Evolutionary conservation across 2,113 vertebrate genomes (phyloP), one percentile per base, ranked within the genome.

Genomic region (Fulica atra): DNA sequence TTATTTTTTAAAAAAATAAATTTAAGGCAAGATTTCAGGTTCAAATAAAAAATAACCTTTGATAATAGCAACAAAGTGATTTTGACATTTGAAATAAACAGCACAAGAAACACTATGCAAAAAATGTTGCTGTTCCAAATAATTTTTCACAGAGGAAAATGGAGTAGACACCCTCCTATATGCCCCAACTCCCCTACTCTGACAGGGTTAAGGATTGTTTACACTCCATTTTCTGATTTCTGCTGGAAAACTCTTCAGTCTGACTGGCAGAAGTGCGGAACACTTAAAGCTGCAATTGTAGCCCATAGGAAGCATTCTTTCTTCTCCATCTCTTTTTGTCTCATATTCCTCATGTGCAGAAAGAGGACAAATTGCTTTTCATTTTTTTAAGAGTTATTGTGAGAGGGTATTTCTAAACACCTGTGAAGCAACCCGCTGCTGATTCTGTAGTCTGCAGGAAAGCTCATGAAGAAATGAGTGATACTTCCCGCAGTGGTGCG

Each of bases 401-500:
- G 33, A 82, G 21, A 83, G n/a, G 18, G 4, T 48, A 23, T 56
- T 92, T 81, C 61, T 38, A 71, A 76, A 64, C 1, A 9, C 17
- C 18, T 40, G 28, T 38, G 60, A 63, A 81, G 31, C 20, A 66
- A 16, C 25, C 64, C 31, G 4, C 13, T 61, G 40, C 35, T 0
- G 0, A 31, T 6, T n/a, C 9, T 33, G 25, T 57, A 74, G 83
- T 31, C 50, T 1, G 0, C 38, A 48, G 42, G 36, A 71, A 74
- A 31, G 53, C 59, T 79, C 26, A 11, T 14, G 50, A 77, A 79
- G 29, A 31, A n/a, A 29, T 1, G 6, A 88, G 11, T 33, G 63
- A 63, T 42, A 68, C 48, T 64, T 38, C 44, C 68, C 4, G 2
- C 21, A 16, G 42, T 0, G 5, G 5, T 53, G n/a, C 2, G 0